phyloP scores from a whole-genome alignment of 2,113 vertebrate species.

The Lucifuga dentata region DNA sequence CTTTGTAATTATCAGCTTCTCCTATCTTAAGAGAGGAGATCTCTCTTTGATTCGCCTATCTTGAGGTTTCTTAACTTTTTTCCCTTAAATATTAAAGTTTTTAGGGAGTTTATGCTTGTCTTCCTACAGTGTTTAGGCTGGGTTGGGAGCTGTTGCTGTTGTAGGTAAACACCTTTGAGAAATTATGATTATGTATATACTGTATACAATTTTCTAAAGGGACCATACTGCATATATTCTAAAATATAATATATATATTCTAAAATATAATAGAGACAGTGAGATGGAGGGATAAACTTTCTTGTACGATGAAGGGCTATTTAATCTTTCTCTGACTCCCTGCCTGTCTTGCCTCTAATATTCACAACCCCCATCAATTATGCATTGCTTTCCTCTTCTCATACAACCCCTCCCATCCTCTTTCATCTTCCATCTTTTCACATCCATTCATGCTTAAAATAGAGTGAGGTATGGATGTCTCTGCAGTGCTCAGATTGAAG shows the following conservation, averaged over 20 bases:
- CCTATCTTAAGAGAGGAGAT: no score
- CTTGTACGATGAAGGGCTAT: conserved; percentile 8
- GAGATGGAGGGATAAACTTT: conserved; percentile 3
- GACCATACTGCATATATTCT: no score
- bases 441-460: conserved; percentile 43
- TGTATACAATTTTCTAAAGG: no score
- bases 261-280: background rate
- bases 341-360: conserved; percentile 32
- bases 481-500: background rate
- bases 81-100: no score
- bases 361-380: conserved; percentile 70
- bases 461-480: conserved; percentile 29
- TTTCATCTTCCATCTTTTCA: conserved; percentile 37
- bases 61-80: no score
- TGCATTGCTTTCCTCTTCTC: conserved; percentile 54
- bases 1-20: no score
- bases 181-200: no score
- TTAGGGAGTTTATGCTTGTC: no score
- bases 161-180: no score
- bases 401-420: conserved; percentile 3
- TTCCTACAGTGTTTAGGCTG: no score
- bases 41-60: no score
- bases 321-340: conserved; percentile 32
- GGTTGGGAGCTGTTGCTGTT: no score
- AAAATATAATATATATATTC: background rate